These are phyloP conservation scores for Neomicropteryx cornuta DNA, from an alignment of 1,140 invertebrate genomes.

Conservation along the genomic window DNA sequence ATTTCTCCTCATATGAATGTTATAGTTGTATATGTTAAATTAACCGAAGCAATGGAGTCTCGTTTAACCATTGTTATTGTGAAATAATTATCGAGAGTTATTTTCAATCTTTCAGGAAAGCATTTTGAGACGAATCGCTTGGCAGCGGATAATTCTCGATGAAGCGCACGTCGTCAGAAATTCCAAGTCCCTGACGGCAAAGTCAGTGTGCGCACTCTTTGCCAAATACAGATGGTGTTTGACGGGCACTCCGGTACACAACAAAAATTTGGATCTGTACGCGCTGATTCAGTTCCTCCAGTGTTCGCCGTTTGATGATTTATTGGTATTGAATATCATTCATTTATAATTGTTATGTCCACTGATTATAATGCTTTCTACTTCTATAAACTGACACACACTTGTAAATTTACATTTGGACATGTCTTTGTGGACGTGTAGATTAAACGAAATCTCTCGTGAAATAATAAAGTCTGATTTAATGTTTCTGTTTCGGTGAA, in stretches of 20 bases:
- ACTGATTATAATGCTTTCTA: too few species aligned
- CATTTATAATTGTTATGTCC: too few species aligned
- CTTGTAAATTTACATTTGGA: background rate
- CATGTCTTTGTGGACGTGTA: too few species aligned
- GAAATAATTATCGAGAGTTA: too few species aligned
- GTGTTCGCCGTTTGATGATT: conserved; percentile 79
- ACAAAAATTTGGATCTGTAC: conserved; percentile 82
- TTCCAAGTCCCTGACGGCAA: conserved; percentile 62
- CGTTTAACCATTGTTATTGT: too few species aligned
- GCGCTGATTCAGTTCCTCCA: conserved; percentile 76
- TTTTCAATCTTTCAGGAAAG: conserved; percentile 22
- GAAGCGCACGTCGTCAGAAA: conserved; percentile 90
- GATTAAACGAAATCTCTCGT: too few species aligned
- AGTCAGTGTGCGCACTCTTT: conserved; percentile 54
- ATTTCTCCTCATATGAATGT: too few species aligned
- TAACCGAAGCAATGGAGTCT: too few species aligned
- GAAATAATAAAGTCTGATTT: too few species aligned
- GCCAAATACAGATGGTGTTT: conserved; percentile 68
- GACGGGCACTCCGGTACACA: conserved; percentile 93
- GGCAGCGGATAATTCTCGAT: conserved; percentile 83
- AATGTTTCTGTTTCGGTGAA: too few species aligned
- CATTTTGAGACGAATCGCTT: conserved; percentile 53
- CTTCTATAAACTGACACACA: background rate
- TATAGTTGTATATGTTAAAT: too few species aligned
- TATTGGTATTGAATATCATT: conserved; percentile 44